Percentiles rank a stretch among this genome's conserved stretches.
Evolutionary conservation across 2,113 vertebrate species (phyloP).

Genomic region (Aleadryas rufinucha): DNA sequence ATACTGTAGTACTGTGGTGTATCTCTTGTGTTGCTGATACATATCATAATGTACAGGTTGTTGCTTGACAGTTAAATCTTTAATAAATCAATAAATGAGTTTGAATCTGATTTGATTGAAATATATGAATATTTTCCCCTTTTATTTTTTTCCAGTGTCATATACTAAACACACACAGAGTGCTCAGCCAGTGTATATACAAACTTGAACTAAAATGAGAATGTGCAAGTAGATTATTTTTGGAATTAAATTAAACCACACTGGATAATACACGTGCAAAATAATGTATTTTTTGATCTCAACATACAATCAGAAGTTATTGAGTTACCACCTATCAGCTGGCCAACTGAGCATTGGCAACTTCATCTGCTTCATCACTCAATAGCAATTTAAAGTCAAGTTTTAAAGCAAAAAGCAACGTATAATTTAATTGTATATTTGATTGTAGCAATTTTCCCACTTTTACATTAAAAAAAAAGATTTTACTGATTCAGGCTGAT

Average conservation of each 20-base stretch:
- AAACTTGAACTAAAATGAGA: background rate
- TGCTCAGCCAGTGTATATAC: background rate
- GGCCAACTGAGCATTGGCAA: background rate
- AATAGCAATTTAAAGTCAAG: background rate
- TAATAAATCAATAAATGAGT: background rate
- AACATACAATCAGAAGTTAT: background rate
- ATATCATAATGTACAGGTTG: background rate
- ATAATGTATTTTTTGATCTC: background rate
- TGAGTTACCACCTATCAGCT: background rate
- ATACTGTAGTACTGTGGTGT: background rate
- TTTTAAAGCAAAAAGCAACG: background rate
- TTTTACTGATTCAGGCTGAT: constrained; percentile 64
- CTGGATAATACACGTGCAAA: background rate
- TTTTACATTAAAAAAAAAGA: constrained; percentile 50
- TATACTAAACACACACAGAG: background rate
- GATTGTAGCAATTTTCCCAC: background rate
- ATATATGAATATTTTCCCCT: background rate
- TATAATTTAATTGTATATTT: background rate
- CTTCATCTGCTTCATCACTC: background rate
- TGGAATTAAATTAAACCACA: background rate
- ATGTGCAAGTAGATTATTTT: background rate
- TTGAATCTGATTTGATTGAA: background rate
- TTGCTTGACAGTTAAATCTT: background rate
- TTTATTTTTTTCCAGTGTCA: background rate
- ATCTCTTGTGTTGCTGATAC: background rate